phyloP scores from a whole-genome alignment of 2,888 invertebrate species.

The Nomada hirtipes region DNA sequence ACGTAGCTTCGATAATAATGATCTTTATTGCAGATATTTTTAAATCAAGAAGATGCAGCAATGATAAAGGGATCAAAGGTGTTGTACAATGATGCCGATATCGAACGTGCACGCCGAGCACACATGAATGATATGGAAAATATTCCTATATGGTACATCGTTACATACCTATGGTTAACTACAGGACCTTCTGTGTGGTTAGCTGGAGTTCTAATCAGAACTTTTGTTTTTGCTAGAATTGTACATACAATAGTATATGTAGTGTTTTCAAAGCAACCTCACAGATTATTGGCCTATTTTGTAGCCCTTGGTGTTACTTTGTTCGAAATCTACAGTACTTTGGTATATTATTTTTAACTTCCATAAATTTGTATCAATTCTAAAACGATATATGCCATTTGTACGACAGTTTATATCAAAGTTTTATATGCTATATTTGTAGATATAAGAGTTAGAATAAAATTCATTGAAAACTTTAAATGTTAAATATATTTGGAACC shows the following conservation, averaged over 20 bases:
- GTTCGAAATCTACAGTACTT: constrained; percentile 71
- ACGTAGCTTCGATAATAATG: not conserved
- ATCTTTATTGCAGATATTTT: constrained; percentile 70
- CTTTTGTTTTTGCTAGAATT: constrained; percentile 84
- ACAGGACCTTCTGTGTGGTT: constrained; percentile 84
- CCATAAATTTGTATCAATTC: not conserved
- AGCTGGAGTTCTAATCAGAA: constrained; percentile 85
- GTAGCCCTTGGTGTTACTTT: constrained; percentile 81
- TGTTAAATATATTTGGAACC: not conserved
- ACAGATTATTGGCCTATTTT: constrained; percentile 84
- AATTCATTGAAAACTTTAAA: not conserved
- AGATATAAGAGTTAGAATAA: not conserved
- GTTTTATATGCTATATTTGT: not conserved
- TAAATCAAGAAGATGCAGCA: constrained; percentile 74
- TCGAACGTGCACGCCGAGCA: constrained; percentile 86
- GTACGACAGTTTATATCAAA: not conserved
- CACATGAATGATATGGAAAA: constrained; percentile 87
- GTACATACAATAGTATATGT: constrained; percentile 86
- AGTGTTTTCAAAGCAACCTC: constrained; percentile 84
- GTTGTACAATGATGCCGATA: constrained; percentile 82
- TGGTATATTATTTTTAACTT: constrained; percentile 52
- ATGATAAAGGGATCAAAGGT: constrained; percentile 40
- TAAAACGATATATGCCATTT: not conserved
- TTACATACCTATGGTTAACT: constrained; percentile 85
- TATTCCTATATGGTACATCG: constrained; percentile 85